Evolutionary conservation across 2,888 invertebrate species (phyloP), one percentile per base, ranked within the genome.

Genomic region (Cotesia congregata): DNA sequence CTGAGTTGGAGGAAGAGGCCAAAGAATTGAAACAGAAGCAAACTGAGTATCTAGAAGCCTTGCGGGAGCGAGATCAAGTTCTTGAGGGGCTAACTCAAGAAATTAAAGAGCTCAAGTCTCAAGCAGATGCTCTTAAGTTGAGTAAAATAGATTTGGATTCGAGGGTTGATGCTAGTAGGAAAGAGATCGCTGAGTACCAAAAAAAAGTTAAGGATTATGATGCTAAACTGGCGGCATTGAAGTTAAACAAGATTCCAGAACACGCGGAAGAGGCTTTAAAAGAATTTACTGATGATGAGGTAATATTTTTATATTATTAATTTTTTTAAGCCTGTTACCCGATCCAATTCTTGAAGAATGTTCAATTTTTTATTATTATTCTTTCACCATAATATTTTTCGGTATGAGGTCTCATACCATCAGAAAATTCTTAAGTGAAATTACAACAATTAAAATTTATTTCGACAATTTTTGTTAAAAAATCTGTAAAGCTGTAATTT

Each of bases 71-170:
- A 1, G 91, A 91, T 0, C 92, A 93, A 75, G 92, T 41, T 9
- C 91, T 74, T 86, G 92, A 0, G 92, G 82, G 72, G 85, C 85
- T 2, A 88, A 94, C 0, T 94, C 94, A 81, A 91, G 93, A 75
- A 93, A 94, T 95, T 59, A 89, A 91, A 0, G 91, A 90, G 60
- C 88, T 95, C 0, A 92, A 92, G 40, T 90, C 91, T 39, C 91
- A 92, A 75, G 94, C 95, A 85, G 94, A 93, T 79, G 92, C 93
- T 76, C 87, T 94, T 5, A 95, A 95, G 84, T 91, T 93, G 0
- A 91, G 93, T 73, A 92, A 95, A 67, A 90, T 97, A 0, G 96
- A 96, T 83, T 91, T 95, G 0, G 94, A 95, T 78, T 94, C 95
- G 81, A 93, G 94, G 65, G 86, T 95, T 0, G 93, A 92, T 72